Percentiles rank a stretch among this genome's conserved stretches.
Evolutionary conservation across 2,888 invertebrate species (phyloP).

Genomic region (Antheraea assamensis): DNA sequence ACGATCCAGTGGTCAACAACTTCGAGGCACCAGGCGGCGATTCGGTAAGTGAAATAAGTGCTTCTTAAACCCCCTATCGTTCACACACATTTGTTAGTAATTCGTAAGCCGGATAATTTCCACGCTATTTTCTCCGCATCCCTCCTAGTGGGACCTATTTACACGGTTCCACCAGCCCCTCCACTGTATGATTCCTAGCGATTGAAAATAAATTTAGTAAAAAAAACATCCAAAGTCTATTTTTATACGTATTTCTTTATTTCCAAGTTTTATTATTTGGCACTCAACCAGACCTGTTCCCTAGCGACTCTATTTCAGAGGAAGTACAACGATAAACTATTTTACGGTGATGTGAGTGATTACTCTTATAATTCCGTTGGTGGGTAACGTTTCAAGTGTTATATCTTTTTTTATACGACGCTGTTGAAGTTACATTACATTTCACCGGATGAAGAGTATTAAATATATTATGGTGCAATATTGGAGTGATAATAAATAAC

Average conservation of each 20-base stretch:
- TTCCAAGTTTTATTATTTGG: not conserved
- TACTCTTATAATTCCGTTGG: not conserved
- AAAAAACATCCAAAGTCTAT: not conserved
- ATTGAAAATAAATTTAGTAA: not conserved
- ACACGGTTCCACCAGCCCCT: too few relatives aligned
- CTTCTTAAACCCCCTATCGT: too few relatives aligned
- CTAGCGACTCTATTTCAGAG: not conserved
- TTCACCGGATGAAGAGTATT: not conserved
- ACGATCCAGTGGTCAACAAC: too few relatives aligned
- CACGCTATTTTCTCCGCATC: too few relatives aligned
- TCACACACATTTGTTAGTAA: too few relatives aligned
- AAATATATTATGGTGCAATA: not conserved
- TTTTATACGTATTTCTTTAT: not conserved
- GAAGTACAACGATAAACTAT: not conserved
- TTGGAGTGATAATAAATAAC: not conserved
- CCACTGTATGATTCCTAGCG: not conserved
- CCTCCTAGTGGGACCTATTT: too few relatives aligned
- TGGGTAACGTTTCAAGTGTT: not conserved
- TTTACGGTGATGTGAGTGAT: conserved; percentile 3
- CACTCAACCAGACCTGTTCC: not conserved
- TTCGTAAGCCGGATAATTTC: too few relatives aligned
- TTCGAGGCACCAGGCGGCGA: too few relatives aligned
- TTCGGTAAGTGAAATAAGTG: too few relatives aligned
- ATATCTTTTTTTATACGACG: not conserved
- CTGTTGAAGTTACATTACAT: not conserved